These are phyloP conservation scores for Drepanosiphum platanoidis DNA, from an alignment of 2,888 invertebrate genomes.

Conservation along the genomic window DNA sequence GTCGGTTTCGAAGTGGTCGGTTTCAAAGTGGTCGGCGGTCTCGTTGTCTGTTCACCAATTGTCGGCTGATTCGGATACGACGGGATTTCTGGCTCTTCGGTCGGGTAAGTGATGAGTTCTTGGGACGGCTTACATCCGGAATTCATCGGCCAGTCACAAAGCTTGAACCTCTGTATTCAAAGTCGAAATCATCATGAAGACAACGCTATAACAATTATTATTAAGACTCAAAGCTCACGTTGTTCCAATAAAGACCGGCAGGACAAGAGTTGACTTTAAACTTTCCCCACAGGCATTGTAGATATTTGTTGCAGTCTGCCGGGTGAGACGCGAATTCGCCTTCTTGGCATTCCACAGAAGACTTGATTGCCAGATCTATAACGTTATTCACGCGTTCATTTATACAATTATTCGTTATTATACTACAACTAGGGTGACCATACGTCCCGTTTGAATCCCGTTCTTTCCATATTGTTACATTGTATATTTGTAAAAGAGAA, in stretches of 20 bases:
- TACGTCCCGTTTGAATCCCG: too few species aligned
- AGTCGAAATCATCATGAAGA: not conserved
- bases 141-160: constrained; percentile 65
- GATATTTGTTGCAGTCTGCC: constrained; percentile 78
- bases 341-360: constrained; percentile 63
- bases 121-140: constrained; percentile 64
- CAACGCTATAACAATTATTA: not conserved
- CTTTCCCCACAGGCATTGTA: constrained; percentile 82
- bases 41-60: constrained; percentile 63
- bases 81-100: constrained; percentile 41
- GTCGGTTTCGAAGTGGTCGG: constrained; percentile 64
- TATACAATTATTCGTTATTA: too few species aligned
- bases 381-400: not conserved
- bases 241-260: constrained; percentile 79
- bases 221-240: constrained; percentile 68
- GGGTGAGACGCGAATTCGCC: constrained; percentile 72
- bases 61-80: constrained; percentile 62
- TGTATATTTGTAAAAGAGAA: too few species aligned
- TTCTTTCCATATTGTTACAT: not conserved
- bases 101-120: constrained; percentile 48
- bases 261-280: constrained; percentile 78
- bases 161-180: not conserved
- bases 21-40: constrained; percentile 64
- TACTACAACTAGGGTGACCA: too few species aligned
- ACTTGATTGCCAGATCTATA: constrained; percentile 1